Conservation (phyloP, 2,113 vertebrate species). For the Heloderma charlesbogerti region DNA sequence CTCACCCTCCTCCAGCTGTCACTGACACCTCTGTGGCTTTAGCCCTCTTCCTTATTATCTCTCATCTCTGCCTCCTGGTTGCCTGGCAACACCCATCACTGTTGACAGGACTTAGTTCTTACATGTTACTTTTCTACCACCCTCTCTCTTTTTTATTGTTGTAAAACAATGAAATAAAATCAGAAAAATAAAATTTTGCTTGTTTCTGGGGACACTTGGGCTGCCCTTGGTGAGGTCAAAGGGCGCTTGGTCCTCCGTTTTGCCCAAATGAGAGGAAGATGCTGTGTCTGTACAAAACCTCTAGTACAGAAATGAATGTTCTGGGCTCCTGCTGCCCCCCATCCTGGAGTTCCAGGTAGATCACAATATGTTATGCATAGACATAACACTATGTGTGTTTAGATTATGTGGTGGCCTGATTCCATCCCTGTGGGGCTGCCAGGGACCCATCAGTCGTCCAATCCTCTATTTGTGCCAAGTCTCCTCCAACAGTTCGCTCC, state of each 20-base stretch:
- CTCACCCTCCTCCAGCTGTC: not conserved
- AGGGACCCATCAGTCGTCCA: not conserved
- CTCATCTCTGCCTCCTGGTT: constrained; percentile 24
- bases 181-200: constrained; percentile 16
- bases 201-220: not conserved
- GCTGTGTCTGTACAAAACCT: not conserved
- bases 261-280: not conserved
- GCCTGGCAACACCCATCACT: constrained; percentile 35
- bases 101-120: constrained; percentile 39
- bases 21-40: not conserved
- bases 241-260: not conserved
- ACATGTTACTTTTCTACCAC: not conserved
- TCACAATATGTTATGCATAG: not conserved
- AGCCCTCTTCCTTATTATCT: constrained; percentile 35
- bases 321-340: too few relatives aligned
- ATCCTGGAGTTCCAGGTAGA: not conserved
- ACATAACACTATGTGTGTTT: not conserved
- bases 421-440: not conserved
- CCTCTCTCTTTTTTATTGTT: not conserved
- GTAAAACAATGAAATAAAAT: not conserved
- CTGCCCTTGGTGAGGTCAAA: not conserved
- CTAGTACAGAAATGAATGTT: not conserved
- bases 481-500: not conserved
- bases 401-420: not conserved
- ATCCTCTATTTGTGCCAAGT: not conserved